Base-by-base conservation (phyloP, 2,888 invertebrate genomes). In the Nemotelus nigrinus region DNA sequence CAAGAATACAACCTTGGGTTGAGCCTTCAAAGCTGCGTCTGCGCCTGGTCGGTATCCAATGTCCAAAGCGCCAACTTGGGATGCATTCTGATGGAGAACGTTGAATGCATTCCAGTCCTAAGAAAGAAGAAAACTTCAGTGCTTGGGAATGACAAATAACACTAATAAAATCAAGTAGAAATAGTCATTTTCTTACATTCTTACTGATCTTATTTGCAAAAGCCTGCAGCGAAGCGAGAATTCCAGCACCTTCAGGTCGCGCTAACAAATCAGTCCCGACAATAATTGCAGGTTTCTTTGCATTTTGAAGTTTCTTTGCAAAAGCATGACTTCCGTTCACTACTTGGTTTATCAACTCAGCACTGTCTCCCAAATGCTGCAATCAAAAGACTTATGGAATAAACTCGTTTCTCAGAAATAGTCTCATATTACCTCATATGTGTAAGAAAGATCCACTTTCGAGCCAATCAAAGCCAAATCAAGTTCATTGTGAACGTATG, bases 1-100 rank as follows among this genome's bases (percentile, higher is more conserved):
- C 79, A 99, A 88, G 88, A 93, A 96, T 48, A 99, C 89, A 45
- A 99, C 92, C 84, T 93, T 92, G 0, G 96, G 95, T 39, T 93
- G 91, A 3, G 89, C 88, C 80, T 93, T 89, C 64, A 92, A 89
- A 5, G 85, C 87, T 53, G 89, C 89, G 75, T 89, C 88, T 2
- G 91, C 88, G 4, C 96, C 94, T 0, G 96, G 91, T 82, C 91
- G 91, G 88, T 97, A 99, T 76, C 99, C 99, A 80, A 99, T 88
- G 89, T 99, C 99, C 77, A 98, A 89, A 2, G 99, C 99, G 10
- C 97, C 99, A 72, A 96, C 97, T 88, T 96, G 95, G 2, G 95
- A 93, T 6, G 97, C 96, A 79, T 95, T 96, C 83, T 95, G 93
- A 84, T 99, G 99, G 47, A 99, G 90, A 41, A 99, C 92, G 87